Evolutionary conservation across 2,797 vertebrate genomes (phyloP).

Genomic region (Cuculus canorus): DNA sequence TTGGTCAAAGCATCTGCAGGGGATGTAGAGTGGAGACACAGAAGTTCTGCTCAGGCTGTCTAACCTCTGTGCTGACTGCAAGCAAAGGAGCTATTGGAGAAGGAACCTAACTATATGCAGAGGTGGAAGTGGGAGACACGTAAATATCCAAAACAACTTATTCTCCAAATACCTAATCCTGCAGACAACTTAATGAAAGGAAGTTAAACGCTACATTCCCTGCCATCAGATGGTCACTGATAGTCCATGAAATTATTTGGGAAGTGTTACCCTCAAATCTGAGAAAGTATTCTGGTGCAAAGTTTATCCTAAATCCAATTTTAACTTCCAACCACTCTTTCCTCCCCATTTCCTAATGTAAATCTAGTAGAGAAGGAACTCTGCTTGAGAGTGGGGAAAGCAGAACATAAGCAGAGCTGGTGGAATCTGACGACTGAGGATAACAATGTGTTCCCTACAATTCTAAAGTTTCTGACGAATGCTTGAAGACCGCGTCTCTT

Average conservation of each 20-base stretch:
- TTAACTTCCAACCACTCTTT: not conserved
- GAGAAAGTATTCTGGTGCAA: not conserved
- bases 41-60: not conserved
- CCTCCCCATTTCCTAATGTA: not conserved
- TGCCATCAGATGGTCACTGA: not conserved
- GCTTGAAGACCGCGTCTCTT: rapidly evolving
- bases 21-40: not conserved
- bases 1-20: not conserved
- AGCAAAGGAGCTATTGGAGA: not conserved
- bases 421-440: rapidly evolving
- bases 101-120: not conserved
- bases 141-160: not conserved
- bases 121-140: not conserved
- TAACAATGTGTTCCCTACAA: not conserved
- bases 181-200: not conserved
- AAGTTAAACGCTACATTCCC: not conserved
- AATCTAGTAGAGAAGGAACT: not conserved
- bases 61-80: not conserved
- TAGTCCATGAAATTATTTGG: not conserved
- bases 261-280: not conserved
- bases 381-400: not conserved
- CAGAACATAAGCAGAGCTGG: not conserved
- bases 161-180: not conserved
- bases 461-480: not conserved
- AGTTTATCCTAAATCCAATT: not conserved